Percentiles rank a stretch among this genome's conserved stretches.
phyloP scores from a whole-genome alignment of 2,888 invertebrate species.

The Andrena camellia region DNA sequence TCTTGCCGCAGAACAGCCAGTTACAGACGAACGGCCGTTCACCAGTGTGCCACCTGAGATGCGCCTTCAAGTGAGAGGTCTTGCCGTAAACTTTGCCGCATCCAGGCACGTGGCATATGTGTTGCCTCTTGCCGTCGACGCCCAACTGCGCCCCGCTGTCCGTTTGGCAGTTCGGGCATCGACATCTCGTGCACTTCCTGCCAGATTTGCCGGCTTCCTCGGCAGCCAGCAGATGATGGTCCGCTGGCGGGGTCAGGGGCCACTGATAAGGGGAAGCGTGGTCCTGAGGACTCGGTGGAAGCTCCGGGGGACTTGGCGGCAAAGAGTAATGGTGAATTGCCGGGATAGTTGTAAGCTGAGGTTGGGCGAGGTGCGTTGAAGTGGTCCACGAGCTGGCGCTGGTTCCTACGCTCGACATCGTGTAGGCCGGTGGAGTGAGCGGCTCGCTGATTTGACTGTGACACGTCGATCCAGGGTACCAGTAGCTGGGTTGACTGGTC shows the following conservation, averaged over 20 bases:
- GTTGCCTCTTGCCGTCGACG: conserved; percentile 93
- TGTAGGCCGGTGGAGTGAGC: conserved; percentile 74
- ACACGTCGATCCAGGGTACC: conserved; percentile 72
- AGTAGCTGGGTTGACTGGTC: conserved; percentile 72
- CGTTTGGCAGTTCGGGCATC: conserved; percentile 92
- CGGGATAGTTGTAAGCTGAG: conserved; percentile 65
- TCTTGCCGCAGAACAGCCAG: conserved; percentile 95
- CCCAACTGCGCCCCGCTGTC: conserved; percentile 91
- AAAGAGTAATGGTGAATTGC: conserved; percentile 76
- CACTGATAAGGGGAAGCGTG: conserved; percentile 74
- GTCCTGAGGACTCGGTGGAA: conserved; percentile 74
- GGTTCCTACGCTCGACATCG: conserved; percentile 63
- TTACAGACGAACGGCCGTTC: conserved; percentile 96
- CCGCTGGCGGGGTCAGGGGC: conserved; percentile 76
- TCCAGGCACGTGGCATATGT: conserved; percentile 94
- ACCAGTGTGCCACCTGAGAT: conserved; percentile 96
- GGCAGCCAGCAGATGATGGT: conserved; percentile 56
- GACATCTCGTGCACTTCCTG: conserved; percentile 91
- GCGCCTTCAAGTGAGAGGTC: conserved; percentile 97
- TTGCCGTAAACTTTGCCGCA: conserved; percentile 96
- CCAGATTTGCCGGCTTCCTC: conserved; percentile 73
- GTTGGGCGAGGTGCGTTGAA: conserved; percentile 66
- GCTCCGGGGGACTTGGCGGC: conserved; percentile 77
- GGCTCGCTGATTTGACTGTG: conserved; percentile 74
- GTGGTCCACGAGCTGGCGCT: conserved; percentile 68